Evolutionary conservation across 2,113 vertebrate genomes (phyloP).

Genomic region (Orycteropus afer): DNA sequence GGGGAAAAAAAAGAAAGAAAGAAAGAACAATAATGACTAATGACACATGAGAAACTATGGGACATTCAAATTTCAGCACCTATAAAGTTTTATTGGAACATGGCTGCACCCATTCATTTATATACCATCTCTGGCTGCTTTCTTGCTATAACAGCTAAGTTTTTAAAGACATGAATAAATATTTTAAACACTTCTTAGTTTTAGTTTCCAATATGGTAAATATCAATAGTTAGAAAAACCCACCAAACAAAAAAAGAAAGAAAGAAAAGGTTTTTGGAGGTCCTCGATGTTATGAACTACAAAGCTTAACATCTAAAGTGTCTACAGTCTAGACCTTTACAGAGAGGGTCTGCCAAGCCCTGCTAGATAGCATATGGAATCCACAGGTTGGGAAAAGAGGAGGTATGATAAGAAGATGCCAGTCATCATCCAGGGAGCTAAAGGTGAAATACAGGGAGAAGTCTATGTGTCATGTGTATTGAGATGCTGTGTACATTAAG

Average conservation of each 20-base stretch:
- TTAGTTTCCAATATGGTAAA: neutral
- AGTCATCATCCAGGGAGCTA: neutral
- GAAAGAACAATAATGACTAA: neutral
- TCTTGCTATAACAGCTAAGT: fast-evolving
- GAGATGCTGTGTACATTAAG: neutral
- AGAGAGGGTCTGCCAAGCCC: neutral
- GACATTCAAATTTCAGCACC: neutral
- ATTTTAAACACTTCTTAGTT: neutral
- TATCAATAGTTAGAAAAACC: neutral
- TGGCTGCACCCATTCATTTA: fast-evolving
- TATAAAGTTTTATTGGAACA: neutral
- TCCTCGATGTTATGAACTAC: neutral
- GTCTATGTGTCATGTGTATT: neutral
- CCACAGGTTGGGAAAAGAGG: neutral
- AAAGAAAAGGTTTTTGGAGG: neutral
- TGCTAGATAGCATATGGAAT: neutral
- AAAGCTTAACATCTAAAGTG: neutral
- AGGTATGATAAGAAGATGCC: neutral
- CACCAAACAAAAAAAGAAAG: neutral
- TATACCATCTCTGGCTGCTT: no score
- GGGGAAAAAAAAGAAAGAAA: neutral
- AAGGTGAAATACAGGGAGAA: neutral
- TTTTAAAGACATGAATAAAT: neutral
- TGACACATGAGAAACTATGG: fast-evolving
- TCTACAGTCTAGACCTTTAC: neutral